These are phyloP conservation scores for Eurosta solidaginis DNA, from an alignment of 1,140 invertebrate species.

Conservation along the genomic window DNA sequence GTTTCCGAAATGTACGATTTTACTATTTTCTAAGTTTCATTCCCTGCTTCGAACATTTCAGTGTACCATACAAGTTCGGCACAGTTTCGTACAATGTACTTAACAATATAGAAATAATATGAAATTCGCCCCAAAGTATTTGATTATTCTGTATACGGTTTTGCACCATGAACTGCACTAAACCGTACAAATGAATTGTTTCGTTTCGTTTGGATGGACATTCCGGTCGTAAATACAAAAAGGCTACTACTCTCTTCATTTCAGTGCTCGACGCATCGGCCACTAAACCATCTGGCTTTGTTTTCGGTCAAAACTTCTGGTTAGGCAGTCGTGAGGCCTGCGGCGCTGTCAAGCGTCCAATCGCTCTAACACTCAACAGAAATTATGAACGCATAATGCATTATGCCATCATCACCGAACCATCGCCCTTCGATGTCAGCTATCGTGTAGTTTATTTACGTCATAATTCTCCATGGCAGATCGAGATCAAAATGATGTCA, in stretches of 20 bases:
- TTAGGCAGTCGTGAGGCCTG: conserved; percentile 53
- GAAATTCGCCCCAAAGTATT: too few species aligned
- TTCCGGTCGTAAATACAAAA: too few species aligned
- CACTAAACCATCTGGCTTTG: conserved; percentile 48
- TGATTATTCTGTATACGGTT: not conserved
- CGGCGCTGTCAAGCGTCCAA: conserved; percentile 40
- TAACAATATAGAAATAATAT: too few species aligned
- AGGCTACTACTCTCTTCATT: not conserved
- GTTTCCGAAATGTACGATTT: too few species aligned
- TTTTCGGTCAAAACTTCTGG: conserved; percentile 59
- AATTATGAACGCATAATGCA: conserved; percentile 54
- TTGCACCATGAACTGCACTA: not conserved
- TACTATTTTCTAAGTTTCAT: too few species aligned
- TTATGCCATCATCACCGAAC: conserved; percentile 47
- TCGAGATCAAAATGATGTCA: conserved; percentile 55
- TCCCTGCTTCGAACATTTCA: too few species aligned
- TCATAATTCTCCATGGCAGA: conserved; percentile 56
- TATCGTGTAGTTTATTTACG: conserved; percentile 54
- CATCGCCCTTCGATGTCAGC: conserved; percentile 51
- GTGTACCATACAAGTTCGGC: too few species aligned
- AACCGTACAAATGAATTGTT: too few species aligned
- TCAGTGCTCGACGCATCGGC: conserved; percentile 56
- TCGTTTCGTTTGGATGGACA: not conserved
- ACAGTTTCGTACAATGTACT: too few species aligned
- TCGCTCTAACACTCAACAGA: conserved; percentile 48